Conservation (phyloP, 2,888 invertebrate genomes). For the Stenurella melanura region DNA sequence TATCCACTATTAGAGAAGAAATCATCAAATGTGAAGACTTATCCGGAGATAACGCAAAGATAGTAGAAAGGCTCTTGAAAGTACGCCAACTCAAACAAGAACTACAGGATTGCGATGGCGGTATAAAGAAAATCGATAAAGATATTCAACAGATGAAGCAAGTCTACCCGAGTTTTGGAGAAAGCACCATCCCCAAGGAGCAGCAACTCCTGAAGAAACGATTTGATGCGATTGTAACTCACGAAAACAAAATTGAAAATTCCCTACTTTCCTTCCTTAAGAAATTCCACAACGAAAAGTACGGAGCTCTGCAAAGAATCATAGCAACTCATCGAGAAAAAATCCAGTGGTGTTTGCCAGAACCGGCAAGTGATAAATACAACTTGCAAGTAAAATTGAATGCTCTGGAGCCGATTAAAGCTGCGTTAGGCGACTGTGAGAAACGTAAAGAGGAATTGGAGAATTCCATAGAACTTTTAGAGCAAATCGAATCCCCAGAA, state of each 20-base stretch:
- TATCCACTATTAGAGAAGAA: slow-evolving; percentile 85
- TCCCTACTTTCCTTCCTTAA: slow-evolving; percentile 87
- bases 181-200: slow-evolving; percentile 87
- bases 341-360: slow-evolving; percentile 92
- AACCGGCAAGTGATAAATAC: slow-evolving; percentile 91
- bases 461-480: slow-evolving; percentile 82
- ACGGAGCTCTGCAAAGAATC: slow-evolving; percentile 86
- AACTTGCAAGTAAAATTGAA: slow-evolving; percentile 93
- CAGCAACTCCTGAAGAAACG: slow-evolving; percentile 88
- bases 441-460: slow-evolving; percentile 81
- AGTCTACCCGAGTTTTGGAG: slow-evolving; percentile 85
- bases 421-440: slow-evolving; percentile 83
- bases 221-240: slow-evolving; percentile 84
- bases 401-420: slow-evolving; percentile 84
- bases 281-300: slow-evolving; percentile 90
- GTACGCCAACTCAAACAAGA: slow-evolving; percentile 84
- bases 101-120: slow-evolving; percentile 80
- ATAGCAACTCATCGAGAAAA: slow-evolving; percentile 90
- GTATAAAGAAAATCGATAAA: slow-evolving; percentile 81
- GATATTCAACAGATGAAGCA: slow-evolving; percentile 83
- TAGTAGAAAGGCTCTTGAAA: slow-evolving; percentile 85
- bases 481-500: slow-evolving; percentile 84
- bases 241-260: slow-evolving; percentile 88
- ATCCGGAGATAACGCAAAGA: slow-evolving; percentile 89
- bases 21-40: slow-evolving; percentile 93